Percentiles rank a stretch among this genome's conserved stretches.
Conservation (phyloP, 2,888 invertebrate genomes). For the Dryomyza anilis region DNA sequence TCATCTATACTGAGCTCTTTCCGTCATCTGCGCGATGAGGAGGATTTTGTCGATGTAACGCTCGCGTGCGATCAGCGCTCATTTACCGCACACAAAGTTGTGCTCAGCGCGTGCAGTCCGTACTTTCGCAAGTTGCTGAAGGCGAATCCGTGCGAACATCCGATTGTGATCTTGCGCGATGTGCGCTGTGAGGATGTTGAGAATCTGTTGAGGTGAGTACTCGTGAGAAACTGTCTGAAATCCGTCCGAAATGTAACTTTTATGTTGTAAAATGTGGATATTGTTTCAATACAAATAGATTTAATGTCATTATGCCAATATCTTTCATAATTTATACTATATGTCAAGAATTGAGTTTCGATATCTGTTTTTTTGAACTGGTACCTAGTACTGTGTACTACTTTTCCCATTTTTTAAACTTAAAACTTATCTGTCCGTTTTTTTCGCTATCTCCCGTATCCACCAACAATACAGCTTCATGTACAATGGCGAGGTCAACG, state of each 20-base stretch:
- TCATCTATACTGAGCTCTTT: slow-evolving; percentile 89
- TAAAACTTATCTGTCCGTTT: background rate
- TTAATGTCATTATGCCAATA: too few species aligned
- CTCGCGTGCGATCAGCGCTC: slow-evolving; percentile 88
- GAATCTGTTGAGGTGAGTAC: slow-evolving; percentile 77
- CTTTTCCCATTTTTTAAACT: background rate
- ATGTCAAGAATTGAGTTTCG: too few species aligned
- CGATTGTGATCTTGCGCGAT: slow-evolving; percentile 85
- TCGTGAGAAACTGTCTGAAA: background rate
- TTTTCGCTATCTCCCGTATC: background rate
- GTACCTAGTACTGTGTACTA: too few species aligned
- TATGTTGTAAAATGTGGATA: too few species aligned
- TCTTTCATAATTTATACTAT: too few species aligned
- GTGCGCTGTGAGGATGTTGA: slow-evolving; percentile 86
- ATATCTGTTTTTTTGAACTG: too few species aligned
- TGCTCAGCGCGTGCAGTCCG: slow-evolving; percentile 91
- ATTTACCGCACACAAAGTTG: slow-evolving; percentile 89
- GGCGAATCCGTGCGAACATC: slow-evolving; percentile 89
- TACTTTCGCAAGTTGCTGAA: slow-evolving; percentile 87
- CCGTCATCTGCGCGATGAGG: slow-evolving; percentile 84
- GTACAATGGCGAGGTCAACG: slow-evolving; percentile 91
- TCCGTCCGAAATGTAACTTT: too few species aligned
- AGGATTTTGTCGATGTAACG: slow-evolving; percentile 92
- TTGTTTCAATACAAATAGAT: too few species aligned
- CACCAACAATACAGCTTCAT: too few species aligned